Conservation (phyloP, 2,113 vertebrate species). For the Epinephelus lanceolatus region DNA sequence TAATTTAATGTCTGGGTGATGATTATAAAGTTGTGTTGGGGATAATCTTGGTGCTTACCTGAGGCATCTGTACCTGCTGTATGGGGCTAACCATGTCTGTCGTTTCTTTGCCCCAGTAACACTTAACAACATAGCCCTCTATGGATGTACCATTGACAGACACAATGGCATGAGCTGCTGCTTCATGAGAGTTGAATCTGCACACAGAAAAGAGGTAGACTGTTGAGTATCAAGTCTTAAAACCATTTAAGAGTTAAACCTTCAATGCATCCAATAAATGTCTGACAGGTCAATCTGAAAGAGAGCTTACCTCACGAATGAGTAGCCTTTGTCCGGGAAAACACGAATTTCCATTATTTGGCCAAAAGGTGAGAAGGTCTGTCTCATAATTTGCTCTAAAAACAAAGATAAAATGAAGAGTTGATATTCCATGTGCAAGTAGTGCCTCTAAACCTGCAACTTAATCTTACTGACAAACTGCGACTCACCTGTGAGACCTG, state of each 20-base stretch:
- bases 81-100: slow-evolving; percentile 89
- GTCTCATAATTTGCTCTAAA: slow-evolving; percentile 97
- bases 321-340: slow-evolving; percentile 99
- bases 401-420: slow-evolving; percentile 14
- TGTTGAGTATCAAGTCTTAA: not conserved
- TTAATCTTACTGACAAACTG: not conserved
- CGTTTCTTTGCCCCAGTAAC: slow-evolving; percentile 98
- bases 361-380: slow-evolving; percentile 98
- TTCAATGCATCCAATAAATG: not conserved
- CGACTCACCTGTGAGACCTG: slow-evolving; percentile 89
- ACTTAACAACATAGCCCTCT: slow-evolving; percentile 95
- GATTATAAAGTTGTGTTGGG: not conserved
- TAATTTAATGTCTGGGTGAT: not conserved
- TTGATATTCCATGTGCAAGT: not conserved
- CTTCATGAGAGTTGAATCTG: slow-evolving; percentile 94
- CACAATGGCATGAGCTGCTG: slow-evolving; percentile 96
- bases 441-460: not conserved
- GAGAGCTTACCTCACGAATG: slow-evolving; percentile 91
- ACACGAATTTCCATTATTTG: slow-evolving; percentile 98
- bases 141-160: slow-evolving; percentile 96
- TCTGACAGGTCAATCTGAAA: not conserved
- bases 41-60: slow-evolving; percentile 44
- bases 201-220: not conserved
- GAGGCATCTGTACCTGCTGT: slow-evolving; percentile 88
- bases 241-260: not conserved